Evolutionary conservation across 2,888 invertebrate genomes (phyloP).

Genomic region (Drosophila robusta): DNA sequence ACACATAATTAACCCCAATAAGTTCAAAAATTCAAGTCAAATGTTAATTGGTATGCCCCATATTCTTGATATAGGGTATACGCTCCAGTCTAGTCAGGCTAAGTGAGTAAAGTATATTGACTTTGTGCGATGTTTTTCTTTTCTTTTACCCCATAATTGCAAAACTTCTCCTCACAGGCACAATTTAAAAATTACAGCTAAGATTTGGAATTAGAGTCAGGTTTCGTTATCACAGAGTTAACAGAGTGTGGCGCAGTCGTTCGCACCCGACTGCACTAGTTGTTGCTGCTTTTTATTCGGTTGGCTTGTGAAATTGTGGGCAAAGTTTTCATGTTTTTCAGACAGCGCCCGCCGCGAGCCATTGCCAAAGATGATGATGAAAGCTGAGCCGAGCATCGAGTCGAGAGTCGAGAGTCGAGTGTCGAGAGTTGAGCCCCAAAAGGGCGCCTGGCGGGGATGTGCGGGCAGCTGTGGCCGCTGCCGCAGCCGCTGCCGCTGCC

Average conservation of each 20-base stretch:
- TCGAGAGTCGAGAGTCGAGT: slow-evolving; percentile 3
- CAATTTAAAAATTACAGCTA: no score
- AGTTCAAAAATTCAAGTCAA: no score
- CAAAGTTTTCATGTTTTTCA: slow-evolving; percentile 47
- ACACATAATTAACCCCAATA: no score
- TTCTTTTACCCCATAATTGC: no score
- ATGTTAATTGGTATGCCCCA: no score
- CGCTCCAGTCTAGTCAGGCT: no score
- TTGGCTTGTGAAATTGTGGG: slow-evolving; percentile 45
- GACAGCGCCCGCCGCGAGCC: slow-evolving; percentile 43
- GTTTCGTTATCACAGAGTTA: no score
- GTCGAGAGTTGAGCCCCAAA: slow-evolving; percentile 11
- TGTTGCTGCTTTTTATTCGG: slow-evolving; percentile 18
- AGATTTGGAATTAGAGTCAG: no score
- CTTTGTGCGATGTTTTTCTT: no score
- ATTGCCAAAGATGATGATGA: slow-evolving; percentile 57
- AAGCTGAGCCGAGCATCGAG: slow-evolving; percentile 35
- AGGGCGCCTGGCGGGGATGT: not conserved
- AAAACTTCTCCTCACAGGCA: no score
- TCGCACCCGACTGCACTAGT: not conserved
- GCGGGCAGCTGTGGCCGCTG: not conserved
- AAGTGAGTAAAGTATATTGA: no score
- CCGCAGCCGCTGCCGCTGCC: slow-evolving; percentile 1
- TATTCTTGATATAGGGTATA: no score
- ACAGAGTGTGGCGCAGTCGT: not conserved